A percentile compares a stretch with the other conserved stretches of the same genome.
phyloP scores from a whole-genome alignment of 2,113 vertebrate genomes.

The Gasterosteus nipponicus region DNA sequence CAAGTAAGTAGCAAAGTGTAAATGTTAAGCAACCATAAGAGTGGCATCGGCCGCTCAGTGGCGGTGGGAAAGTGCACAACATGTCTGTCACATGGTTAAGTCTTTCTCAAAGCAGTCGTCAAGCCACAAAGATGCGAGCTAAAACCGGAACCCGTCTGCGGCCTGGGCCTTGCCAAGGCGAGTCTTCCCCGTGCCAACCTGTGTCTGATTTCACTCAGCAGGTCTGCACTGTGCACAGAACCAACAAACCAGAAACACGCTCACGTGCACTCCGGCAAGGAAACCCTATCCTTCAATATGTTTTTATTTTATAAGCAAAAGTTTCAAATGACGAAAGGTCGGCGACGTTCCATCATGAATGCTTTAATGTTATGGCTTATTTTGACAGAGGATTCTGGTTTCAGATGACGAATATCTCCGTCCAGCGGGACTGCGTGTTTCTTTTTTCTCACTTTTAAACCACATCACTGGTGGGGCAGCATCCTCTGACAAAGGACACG shows the following conservation, averaged over 20 bases:
- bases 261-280: conserved; percentile 38
- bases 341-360: conserved; percentile 15
- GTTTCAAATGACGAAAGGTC: conserved; percentile 7
- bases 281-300: conserved; percentile 36
- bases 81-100: conserved; percentile 67
- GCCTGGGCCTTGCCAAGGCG: conserved; percentile 65
- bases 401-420: conserved; percentile 39
- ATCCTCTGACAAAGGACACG: background rate
- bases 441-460: conserved; percentile 6
- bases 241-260: conserved; percentile 50
- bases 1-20: conserved; percentile 44
- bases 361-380: conserved; percentile 28
- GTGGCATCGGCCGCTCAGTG: conserved; percentile 48
- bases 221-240: conserved; percentile 45
- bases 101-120: conserved; percentile 62
- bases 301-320: conserved; percentile 37
- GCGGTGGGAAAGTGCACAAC: conserved; percentile 74
- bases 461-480: background rate
- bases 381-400: conserved; percentile 42
- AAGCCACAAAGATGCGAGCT: conserved; percentile 73
- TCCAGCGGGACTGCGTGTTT: conserved; percentile 23
- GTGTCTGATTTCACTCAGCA: conserved; percentile 64
- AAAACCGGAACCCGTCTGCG: conserved; percentile 69
- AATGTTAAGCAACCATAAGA: conserved; percentile 66
- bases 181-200: conserved; percentile 64